Percentiles rank a stretch among this genome's conserved stretches.
Evolutionary conservation across 1,140 invertebrate genomes (phyloP).

Genomic region (Drosophila subpulchrella): DNA sequence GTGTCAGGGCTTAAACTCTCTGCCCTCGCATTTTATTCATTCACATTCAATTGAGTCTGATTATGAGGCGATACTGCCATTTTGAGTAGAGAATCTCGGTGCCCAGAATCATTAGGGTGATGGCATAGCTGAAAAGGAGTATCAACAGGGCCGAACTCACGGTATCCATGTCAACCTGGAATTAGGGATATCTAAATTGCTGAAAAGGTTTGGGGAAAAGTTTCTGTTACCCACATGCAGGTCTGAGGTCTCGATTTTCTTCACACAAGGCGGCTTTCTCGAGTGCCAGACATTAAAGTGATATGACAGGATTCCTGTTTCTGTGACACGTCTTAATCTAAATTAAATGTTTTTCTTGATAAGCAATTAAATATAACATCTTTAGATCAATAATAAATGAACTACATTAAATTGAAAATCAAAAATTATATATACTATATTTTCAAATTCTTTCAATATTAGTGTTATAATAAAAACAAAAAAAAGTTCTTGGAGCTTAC

Average conservation of each 20-base stretch:
- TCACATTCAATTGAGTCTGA: slow-evolving; percentile 29
- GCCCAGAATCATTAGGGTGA: slow-evolving; percentile 81
- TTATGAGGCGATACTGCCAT: slow-evolving; percentile 54
- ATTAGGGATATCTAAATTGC: background rate
- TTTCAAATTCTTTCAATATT: no score
- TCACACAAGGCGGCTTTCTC: slow-evolving; percentile 85
- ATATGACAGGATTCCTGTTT: slow-evolving; percentile 85
- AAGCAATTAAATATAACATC: background rate
- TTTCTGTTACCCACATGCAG: slow-evolving; percentile 82
- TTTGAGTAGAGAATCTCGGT: slow-evolving; percentile 83
- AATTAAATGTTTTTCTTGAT: background rate
- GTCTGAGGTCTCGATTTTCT: slow-evolving; percentile 84
- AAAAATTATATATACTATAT: no score
- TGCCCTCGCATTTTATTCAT: slow-evolving; percentile 28
- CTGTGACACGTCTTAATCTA: slow-evolving; percentile 85
- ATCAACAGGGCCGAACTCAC: slow-evolving; percentile 85
- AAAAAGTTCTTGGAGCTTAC: slow-evolving; percentile 25
- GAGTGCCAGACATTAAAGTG: slow-evolving; percentile 85
- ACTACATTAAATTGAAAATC: no score
- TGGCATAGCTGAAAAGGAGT: slow-evolving; percentile 82
- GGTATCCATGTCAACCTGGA: slow-evolving; percentile 81
- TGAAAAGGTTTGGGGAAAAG: background rate
- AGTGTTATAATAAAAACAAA: no score
- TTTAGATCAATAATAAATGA: no score
- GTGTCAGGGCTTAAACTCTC: slow-evolving; percentile 17